phyloP scores from a whole-genome alignment of 2,113 vertebrate genomes.

The Mobula hypostoma region DNA sequence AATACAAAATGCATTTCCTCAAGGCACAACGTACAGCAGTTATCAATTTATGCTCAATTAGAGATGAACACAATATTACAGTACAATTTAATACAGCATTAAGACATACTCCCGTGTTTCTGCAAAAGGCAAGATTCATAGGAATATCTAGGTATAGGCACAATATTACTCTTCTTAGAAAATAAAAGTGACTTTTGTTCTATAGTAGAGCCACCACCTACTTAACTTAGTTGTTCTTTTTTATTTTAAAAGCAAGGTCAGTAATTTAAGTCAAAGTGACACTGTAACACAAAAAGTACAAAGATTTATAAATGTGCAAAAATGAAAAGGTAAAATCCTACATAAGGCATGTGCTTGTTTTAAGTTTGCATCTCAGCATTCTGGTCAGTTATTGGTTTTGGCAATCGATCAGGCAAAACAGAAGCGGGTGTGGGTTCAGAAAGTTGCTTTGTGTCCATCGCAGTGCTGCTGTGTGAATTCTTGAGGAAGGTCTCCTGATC shows the following conservation, averaged over 20 bases:
- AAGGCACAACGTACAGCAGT: constrained; percentile 70
- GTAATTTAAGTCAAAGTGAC: constrained; percentile 30
- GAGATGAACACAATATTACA: constrained; percentile 19
- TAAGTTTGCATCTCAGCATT: not conserved
- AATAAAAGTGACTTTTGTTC: constrained; percentile 48
- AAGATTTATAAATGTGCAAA: constrained; percentile 34
- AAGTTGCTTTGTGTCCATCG: not conserved
- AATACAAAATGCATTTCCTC: constrained; percentile 52
- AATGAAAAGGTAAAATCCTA: constrained; percentile 13
- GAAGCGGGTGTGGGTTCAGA: not conserved
- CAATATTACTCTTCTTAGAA: constrained; percentile 55
- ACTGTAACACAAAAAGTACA: constrained; percentile 2
- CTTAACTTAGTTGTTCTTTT: not conserved
- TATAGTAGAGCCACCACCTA: not conserved
- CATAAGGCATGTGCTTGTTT: constrained; percentile 29
- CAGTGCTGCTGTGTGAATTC: not conserved
- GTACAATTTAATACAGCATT: constrained; percentile 38
- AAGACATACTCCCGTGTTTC: constrained; percentile 56
- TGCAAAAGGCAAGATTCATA: constrained; percentile 62
- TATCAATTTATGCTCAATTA: constrained; percentile 4
- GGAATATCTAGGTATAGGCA: constrained; percentile 66
- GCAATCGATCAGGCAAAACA: not conserved
- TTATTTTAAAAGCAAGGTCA: not conserved
- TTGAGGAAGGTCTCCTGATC: constrained; percentile 53
- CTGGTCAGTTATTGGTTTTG: not conserved